Evolutionary conservation across 2,113 vertebrate species (phyloP).

Genomic region (Lagopus muta): DNA sequence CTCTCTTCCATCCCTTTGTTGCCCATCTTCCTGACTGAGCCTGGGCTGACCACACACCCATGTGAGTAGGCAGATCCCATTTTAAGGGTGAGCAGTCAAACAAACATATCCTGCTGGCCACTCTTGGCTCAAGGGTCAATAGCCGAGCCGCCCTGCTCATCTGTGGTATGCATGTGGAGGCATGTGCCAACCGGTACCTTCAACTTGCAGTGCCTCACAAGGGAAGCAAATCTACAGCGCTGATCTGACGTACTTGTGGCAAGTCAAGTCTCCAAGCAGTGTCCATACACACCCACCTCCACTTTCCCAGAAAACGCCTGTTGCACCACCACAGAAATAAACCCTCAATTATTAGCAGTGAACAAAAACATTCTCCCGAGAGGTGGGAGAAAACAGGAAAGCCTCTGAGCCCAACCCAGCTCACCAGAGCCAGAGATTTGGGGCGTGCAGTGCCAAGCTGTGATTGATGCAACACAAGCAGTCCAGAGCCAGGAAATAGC

Average conservation of each 20-base stretch:
- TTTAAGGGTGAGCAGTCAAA: rapidly evolving
- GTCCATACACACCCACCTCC: constrained; percentile 1
- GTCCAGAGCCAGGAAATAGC: background rate
- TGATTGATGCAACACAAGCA: background rate
- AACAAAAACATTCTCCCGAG: constrained; percentile 20
- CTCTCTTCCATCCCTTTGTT: background rate
- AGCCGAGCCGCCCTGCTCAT: background rate
- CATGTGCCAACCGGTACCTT: background rate
- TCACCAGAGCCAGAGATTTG: constrained; percentile 4
- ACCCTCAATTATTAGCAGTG: background rate
- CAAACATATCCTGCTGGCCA: rapidly evolving
- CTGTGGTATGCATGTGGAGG: rapidly evolving
- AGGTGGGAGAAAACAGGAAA: constrained; percentile 31
- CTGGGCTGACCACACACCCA: background rate
- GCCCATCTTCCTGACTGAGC: background rate
- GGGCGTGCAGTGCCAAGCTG: background rate
- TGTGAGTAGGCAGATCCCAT: background rate
- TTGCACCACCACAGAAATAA: background rate
- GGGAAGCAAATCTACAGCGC: background rate
- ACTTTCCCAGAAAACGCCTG: constrained; percentile 30
- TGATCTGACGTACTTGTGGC: background rate
- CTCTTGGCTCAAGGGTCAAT: background rate
- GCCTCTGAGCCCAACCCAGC: constrained; percentile 14
- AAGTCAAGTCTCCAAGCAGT: background rate
- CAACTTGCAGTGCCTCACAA: background rate